Base-by-base conservation (phyloP, 2,113 vertebrate species). In the Verasper variegatus region DNA sequence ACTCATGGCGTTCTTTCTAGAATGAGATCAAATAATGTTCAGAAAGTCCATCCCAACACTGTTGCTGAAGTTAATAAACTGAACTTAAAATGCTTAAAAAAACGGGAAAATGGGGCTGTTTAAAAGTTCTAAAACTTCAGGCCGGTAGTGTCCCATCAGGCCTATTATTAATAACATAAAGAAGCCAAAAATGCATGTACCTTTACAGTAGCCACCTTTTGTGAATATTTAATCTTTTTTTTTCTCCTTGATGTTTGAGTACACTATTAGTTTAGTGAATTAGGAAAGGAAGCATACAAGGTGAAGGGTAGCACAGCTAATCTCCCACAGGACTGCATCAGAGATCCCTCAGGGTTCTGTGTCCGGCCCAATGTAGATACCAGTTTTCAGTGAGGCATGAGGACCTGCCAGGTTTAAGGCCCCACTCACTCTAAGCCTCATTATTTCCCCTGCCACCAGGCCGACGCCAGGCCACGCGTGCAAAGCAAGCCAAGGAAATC, bases 381-480 rank as follows among this genome's bases (percentile, higher is more conserved):
- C 88, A 71, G 74, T 85, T 91, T 92, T 81, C 88, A 86, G 68
- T 57, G 58, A 74, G 35, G 80, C 81, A 68, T 71, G 67, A 80
- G 71, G 80, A 63, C 67, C 83, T 90, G 80, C 82, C 78, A 90
- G 71, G 55, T 71, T 85, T 84, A 81, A 81, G 80, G 81, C 72
- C 71, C 71, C 67, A 52, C 83, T 87, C 77, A 71, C n/a, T 76
- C 76, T 88, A 82, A 92, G 80, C 80, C 73, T 84, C 71, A 76
- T 88, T 84, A 88, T 91, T 91, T 91, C 90, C 42, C 40, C 40
- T 67, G 88, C 83, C 89, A 91, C 92, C 83, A 79, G 89, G 81
- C 92, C 91, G 94, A 94, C 83, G 87, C 92, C 92, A 90, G 31
- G 21, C 81, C 92, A 95, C 94, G 94, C 89, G 84, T 93, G 94